Evolutionary conservation across 1,140 invertebrate genomes (phyloP).

Genomic region (Apis laboriosa): DNA sequence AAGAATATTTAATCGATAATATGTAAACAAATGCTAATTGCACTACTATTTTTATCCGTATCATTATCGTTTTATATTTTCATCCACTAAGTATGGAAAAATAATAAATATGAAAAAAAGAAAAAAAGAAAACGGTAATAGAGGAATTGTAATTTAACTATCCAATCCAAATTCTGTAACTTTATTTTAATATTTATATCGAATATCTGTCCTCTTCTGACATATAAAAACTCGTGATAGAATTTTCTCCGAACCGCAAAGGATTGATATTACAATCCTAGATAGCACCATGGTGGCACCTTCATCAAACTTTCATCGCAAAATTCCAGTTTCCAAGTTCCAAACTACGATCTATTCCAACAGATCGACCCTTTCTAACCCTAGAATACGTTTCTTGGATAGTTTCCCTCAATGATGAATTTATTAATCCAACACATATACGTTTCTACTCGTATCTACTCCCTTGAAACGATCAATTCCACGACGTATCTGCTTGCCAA

Average conservation of each 20-base stretch:
- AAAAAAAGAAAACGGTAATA: background rate
- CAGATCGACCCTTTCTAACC: conserved; percentile 1
- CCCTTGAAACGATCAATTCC: too few species aligned
- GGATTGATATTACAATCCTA: background rate
- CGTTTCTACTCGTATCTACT: too few species aligned
- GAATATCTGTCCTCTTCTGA: background rate
- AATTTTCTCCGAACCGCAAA: background rate
- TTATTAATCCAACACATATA: background rate
- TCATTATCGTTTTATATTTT: too few species aligned
- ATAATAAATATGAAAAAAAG: background rate
- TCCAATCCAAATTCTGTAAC: too few species aligned
- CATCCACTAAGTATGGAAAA: background rate
- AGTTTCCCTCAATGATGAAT: background rate
- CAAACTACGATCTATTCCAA: conserved; percentile 11
- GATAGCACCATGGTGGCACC: background rate
- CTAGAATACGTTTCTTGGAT: background rate
- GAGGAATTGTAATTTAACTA: too few species aligned
- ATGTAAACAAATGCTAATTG: background rate
- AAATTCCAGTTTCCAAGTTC: conserved; percentile 20
- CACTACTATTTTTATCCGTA: too few species aligned
- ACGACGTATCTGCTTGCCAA: too few species aligned
- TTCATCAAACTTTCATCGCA: conserved; percentile 16
- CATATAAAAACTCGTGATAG: background rate
- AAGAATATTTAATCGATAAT: background rate
- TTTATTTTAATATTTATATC: too few species aligned